phyloP scores from a whole-genome alignment of 1,140 invertebrate species.

The Chironomus tepperi region DNA sequence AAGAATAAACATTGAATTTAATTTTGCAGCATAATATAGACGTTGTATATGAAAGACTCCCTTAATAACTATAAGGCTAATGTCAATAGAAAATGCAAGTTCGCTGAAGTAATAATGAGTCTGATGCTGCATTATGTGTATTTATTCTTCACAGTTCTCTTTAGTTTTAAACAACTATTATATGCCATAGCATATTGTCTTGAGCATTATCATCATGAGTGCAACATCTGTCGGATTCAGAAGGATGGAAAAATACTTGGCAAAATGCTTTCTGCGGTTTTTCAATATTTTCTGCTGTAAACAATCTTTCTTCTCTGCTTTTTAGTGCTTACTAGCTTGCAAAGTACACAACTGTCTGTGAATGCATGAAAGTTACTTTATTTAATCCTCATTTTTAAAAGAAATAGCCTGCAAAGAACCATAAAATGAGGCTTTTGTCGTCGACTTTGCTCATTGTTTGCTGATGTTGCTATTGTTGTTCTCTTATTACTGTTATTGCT shows the following conservation, averaged over 20 bases:
- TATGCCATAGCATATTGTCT: too few relatives aligned
- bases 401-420: constrained; percentile 1
- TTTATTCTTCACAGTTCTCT: too few relatives aligned
- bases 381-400: not conserved
- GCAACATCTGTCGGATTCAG: not conserved
- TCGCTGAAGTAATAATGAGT: too few relatives aligned
- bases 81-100: too few relatives aligned
- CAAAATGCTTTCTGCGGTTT: not conserved
- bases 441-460: not conserved
- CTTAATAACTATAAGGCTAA: too few relatives aligned
- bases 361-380: not conserved
- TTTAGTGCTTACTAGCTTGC: not conserved
- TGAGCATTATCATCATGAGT: not conserved
- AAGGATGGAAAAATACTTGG: not conserved
- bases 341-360: not conserved
- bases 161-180: too few relatives aligned
- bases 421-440: not conserved
- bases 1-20: too few relatives aligned
- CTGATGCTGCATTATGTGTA: too few relatives aligned
- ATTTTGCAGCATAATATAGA: too few relatives aligned
- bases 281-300: not conserved
- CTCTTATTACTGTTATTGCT: not conserved
- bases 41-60: too few relatives aligned
- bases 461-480: not conserved
- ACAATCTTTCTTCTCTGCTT: not conserved